A percentile compares a stretch with the other conserved stretches of the same genome.
These are phyloP conservation scores for Salvelinus namaycush DNA, from an alignment of 2,113 vertebrate genomes.

Conservation along the genomic window DNA sequence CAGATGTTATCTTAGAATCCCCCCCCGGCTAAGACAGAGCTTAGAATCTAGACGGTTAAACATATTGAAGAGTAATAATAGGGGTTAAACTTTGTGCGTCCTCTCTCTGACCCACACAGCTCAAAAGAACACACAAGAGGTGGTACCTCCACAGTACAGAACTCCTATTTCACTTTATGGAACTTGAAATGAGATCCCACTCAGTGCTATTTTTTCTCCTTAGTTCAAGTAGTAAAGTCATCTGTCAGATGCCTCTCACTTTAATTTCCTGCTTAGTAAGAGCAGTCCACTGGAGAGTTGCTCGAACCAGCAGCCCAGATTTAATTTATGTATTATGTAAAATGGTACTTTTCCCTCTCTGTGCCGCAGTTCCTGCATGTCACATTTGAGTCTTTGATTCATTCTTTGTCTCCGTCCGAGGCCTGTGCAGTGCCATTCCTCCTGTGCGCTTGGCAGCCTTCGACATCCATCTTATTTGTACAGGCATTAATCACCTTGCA, in stretches of 20 bases:
- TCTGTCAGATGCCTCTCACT: slow-evolving; percentile 47
- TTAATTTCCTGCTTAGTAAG: slow-evolving; percentile 58
- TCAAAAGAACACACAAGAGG: background rate
- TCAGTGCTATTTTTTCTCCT: slow-evolving; percentile 34
- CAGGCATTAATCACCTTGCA: slow-evolving; percentile 51
- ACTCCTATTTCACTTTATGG: slow-evolving; percentile 11
- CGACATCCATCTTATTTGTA: slow-evolving; percentile 51
- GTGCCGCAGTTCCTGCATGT: slow-evolving; percentile 40
- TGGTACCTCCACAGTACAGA: background rate
- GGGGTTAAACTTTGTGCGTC: background rate
- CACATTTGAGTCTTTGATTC: slow-evolving; percentile 55
- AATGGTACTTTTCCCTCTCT: slow-evolving; percentile 36
- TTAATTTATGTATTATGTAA: slow-evolving; percentile 64
- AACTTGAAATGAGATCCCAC: slow-evolving; percentile 13
- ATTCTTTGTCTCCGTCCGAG: slow-evolving; percentile 32
- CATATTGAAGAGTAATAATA: slow-evolving; percentile 6
- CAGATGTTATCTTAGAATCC: background rate
- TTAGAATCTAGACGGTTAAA: background rate
- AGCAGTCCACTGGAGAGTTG: slow-evolving; percentile 25
- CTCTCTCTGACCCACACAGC: background rate
- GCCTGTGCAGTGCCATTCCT: slow-evolving; percentile 32
- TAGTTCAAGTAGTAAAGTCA: slow-evolving; percentile 31
- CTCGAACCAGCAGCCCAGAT: slow-evolving; percentile 43
- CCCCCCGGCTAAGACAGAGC: background rate
- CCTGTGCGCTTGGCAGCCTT: slow-evolving; percentile 32